Conservation (phyloP, 2,113 vertebrate species). For the Amblyornis subalaris region DNA sequence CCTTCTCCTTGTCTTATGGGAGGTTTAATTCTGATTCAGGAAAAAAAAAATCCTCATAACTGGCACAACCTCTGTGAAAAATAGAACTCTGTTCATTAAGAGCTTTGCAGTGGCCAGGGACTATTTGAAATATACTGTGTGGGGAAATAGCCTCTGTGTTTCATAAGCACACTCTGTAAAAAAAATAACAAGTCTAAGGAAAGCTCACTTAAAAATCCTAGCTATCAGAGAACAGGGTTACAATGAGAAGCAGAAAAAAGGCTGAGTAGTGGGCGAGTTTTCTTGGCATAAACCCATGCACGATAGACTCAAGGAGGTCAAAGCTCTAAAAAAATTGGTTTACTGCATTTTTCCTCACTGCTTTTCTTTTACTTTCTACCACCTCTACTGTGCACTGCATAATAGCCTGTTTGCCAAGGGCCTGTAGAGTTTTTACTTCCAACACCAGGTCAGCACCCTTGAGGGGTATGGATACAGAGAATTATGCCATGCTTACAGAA, state of each 20-base stretch:
- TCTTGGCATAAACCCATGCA: not conserved
- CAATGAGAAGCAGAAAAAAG: not conserved
- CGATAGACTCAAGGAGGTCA: not conserved
- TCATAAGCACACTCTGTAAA: not conserved
- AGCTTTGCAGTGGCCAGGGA: not conserved
- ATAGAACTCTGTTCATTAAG: not conserved
- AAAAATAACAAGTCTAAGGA: not conserved
- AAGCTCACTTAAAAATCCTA: not conserved
- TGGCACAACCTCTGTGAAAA: conserved; percentile 38
- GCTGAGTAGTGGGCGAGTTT: not conserved
- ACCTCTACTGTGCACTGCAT: not conserved
- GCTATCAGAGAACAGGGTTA: not conserved
- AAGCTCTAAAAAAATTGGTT: not conserved
- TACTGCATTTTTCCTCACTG: not conserved
- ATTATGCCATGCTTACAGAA: not conserved
- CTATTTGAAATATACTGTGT: not conserved
- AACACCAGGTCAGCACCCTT: not conserved
- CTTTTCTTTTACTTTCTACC: not conserved
- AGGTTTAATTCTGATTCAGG: conserved; percentile 1
- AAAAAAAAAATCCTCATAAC: not conserved
- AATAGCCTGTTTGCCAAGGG: not conserved
- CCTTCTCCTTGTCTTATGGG: not conserved
- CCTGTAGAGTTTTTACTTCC: not conserved
- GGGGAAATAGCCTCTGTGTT: not conserved
- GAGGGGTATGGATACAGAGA: not conserved